Evolutionary conservation across 2,888 invertebrate genomes (phyloP).

Genomic region (Calliopum simillimum): DNA sequence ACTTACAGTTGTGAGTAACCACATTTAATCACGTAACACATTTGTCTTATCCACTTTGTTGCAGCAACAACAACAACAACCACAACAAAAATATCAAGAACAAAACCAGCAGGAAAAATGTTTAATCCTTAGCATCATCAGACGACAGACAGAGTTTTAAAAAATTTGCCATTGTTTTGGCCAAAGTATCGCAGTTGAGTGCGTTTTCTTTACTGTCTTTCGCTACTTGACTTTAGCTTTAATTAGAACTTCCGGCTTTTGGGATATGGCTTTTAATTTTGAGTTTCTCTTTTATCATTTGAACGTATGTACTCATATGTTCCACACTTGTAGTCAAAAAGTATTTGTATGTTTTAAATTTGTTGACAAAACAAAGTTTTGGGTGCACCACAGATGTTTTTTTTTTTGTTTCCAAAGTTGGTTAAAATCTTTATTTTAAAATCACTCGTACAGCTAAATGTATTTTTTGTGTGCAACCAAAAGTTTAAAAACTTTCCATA

Average conservation of each 20-base stretch:
- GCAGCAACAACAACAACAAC: conserved; percentile 45
- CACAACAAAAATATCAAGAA: conserved; percentile 29
- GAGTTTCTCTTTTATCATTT: too few relatives aligned
- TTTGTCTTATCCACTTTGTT: conserved; percentile 64
- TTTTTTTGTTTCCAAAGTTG: too few relatives aligned
- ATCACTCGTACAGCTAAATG: too few relatives aligned
- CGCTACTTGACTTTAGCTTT: conserved; percentile 37
- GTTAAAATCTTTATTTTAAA: too few relatives aligned
- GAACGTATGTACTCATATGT: too few relatives aligned
- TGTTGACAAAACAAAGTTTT: too few relatives aligned
- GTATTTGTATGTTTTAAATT: too few relatives aligned
- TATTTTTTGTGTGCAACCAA: too few relatives aligned
- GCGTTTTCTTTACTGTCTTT: conserved; percentile 2
- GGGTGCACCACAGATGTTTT: too few relatives aligned
- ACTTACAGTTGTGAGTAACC: conserved; percentile 58
- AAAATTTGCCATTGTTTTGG: not conserved
- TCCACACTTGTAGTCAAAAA: too few relatives aligned
- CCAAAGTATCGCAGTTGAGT: conserved; percentile 15
- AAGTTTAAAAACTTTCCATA: too few relatives aligned
- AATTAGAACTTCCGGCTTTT: conserved; percentile 41
- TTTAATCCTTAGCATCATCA: conserved; percentile 54
- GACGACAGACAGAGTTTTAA: conserved; percentile 38
- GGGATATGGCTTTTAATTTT: not conserved
- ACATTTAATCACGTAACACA: conserved; percentile 64
- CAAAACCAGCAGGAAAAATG: conserved; percentile 13